These are phyloP conservation scores for Lerema accius DNA, from an alignment of 1,140 invertebrate species.

Conservation along the genomic window DNA sequence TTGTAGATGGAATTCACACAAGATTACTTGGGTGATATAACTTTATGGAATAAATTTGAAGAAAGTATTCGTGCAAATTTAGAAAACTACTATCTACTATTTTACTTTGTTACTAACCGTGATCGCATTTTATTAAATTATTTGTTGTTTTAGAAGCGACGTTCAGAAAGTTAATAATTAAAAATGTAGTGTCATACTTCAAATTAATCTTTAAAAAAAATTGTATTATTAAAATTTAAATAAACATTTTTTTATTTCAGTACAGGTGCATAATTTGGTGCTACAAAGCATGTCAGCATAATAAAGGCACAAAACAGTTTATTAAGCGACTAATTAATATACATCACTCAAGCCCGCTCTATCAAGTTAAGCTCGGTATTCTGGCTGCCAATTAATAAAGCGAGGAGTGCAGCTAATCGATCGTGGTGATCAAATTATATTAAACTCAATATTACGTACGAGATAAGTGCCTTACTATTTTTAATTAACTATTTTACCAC, in stretches of 20 bases:
- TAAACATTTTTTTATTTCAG: neutral
- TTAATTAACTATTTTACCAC: neutral
- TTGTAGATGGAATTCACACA: constrained; percentile 15
- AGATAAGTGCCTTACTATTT: no score
- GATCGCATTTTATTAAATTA: no score
- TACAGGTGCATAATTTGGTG: neutral
- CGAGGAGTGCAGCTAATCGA: constrained; percentile 24
- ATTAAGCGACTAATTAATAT: constrained; percentile 33
- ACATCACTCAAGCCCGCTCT: constrained; percentile 26
- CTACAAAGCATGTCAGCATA: neutral
- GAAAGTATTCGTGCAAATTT: no score
- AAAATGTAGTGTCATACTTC: no score
- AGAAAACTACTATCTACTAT: no score
- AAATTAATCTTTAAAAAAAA: no score
- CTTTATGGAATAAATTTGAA: neutral
- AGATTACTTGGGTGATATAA: neutral
- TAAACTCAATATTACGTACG: neutral
- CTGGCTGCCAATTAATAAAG: constrained; percentile 30
- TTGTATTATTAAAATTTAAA: no score
- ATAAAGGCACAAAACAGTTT: constrained; percentile 20
- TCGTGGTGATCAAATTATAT: constrained; percentile 12
- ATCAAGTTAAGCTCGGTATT: constrained; percentile 32
- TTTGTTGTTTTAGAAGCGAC: no score
- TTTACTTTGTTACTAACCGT: no score
- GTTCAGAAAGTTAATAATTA: no score